Evolutionary conservation across 2,888 invertebrate species (phyloP).

Genomic region (Lumbricus terrestris): DNA sequence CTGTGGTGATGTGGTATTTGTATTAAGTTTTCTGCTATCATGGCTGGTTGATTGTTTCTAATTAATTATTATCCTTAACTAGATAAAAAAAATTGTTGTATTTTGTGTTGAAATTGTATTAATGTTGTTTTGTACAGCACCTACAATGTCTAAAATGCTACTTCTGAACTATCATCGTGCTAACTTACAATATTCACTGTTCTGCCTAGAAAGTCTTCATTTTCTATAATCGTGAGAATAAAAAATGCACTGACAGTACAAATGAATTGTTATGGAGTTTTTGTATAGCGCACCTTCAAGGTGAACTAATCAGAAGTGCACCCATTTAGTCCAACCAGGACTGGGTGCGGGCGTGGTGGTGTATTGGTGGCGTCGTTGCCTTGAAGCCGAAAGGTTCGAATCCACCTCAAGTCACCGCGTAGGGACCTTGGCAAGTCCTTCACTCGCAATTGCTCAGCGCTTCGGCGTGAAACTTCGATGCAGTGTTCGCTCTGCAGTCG

Average conservation of each 20-base stretch:
- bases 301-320: too few species aligned
- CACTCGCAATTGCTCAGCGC: too few species aligned
- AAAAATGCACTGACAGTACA: not conserved
- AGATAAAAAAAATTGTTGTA: not conserved
- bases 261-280: not conserved
- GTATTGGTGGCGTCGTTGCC: too few species aligned
- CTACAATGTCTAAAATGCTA: not conserved
- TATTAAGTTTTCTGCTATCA: not conserved
- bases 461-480: too few species aligned
- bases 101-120: not conserved
- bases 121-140: not conserved
- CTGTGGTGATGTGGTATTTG: not conserved
- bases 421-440: too few species aligned
- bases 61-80: not conserved
- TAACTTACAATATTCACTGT: not conserved
- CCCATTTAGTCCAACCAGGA: not conserved
- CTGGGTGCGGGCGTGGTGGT: too few species aligned
- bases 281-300: too few species aligned
- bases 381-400: too few species aligned
- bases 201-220: not conserved
- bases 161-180: not conserved
- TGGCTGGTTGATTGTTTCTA: not conserved
- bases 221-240: not conserved
- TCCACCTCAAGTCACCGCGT: too few species aligned
- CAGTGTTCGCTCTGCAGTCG: too few species aligned